Base-by-base conservation (phyloP, 2,113 vertebrate genomes). In the Beaufortia kweichowensis region DNA sequence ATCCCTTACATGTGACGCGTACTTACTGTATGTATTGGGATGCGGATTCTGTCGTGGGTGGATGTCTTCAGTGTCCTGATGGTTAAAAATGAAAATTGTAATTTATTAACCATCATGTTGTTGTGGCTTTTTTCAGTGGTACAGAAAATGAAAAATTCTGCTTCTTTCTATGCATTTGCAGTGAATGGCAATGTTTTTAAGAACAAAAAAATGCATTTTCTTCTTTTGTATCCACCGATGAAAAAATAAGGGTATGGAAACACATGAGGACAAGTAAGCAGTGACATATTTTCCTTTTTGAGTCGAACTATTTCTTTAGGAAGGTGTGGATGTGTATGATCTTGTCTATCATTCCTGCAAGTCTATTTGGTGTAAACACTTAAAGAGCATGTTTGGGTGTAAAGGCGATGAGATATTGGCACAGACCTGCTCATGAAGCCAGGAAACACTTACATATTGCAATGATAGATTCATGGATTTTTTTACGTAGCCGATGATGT, bases 311-410 rank as follows among this genome's bases (percentile, higher is more conserved):
- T 46, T 46, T n/a, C 6, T 80, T 79, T 84, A 82, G 53, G 29
- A 48, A 77, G 35, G 81, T 82, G 71, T 72, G 68, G 77, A 81
- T 64, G 43, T 64, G 81, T 89, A 64, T n/a, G 23, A 9, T 70
- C 87, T 46, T 85, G 73, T 91, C 89, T 41, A 9, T 88, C 66
- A 76, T 73, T 73, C 48, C 61, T 3, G 1, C 81, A 26, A 28
- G 67, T 87, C 86, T 21, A 87, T 90, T 85, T 78, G 87, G 79
- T 68, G 88, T 90, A 90, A 91, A 92, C 89, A 89, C 64, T 76
- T 80, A 88, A 89, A 90, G 87, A 90, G 86, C 86, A 83, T 83
- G 79, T 86, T 88, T 82, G 48, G 76, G 81, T 84, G 83, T 21
- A 84, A 86, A 72, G 79, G 78, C 76, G 77, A 83, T 86, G 89